Base-by-base conservation (phyloP, 2,797 vertebrate species). In the Fistularia commersonii region DNA sequence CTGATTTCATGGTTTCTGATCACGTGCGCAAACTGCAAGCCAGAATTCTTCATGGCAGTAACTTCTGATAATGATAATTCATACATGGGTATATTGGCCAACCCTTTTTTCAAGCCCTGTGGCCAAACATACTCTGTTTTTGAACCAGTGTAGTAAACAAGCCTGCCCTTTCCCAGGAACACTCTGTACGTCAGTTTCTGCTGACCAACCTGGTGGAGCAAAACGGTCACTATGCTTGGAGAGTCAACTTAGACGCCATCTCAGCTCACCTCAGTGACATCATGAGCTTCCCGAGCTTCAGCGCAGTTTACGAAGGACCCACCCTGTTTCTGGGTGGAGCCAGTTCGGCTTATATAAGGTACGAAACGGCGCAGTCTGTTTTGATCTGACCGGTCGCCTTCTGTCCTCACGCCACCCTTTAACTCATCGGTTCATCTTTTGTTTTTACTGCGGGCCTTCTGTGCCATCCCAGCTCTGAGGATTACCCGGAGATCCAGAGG, bases 341-440 rank as follows among this genome's bases (percentile, higher is more conserved):
- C n/a, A 91, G 90, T 32, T 99, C 97, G 0, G 80, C 87, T 9
- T 98, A 93, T 8, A 92, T 99, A 72, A 95, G 88, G 97, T 99
- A 87, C n/a, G 7, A 58, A 64, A 66, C n/a, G 5, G 6, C 11
- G n/a, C 12, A 54, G 7, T 41, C 11, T 41, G 39, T 12, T 41
- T 8, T 12, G 11, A 12, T 36, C 35, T 36, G 35, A 6, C 9
- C 9, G 6, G 6, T 36, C 2, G 9, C 34, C 31, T 15, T 14
- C 5, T 13, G 13, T 40, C 7, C 8, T 7, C 9, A 10, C 23
- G 4, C 23, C 23, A 23, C 23, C 23, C 4, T 23, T 23, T 23
- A 23, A 23, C 2, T 2, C 23, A 23, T 23, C 23, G 4, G 23
- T 23, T 23, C 5, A 13, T 6, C 6, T 32, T 41, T 7, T 36